phyloP scores from a whole-genome alignment of 2,113 vertebrate genomes.

The Perca fluviatilis region DNA sequence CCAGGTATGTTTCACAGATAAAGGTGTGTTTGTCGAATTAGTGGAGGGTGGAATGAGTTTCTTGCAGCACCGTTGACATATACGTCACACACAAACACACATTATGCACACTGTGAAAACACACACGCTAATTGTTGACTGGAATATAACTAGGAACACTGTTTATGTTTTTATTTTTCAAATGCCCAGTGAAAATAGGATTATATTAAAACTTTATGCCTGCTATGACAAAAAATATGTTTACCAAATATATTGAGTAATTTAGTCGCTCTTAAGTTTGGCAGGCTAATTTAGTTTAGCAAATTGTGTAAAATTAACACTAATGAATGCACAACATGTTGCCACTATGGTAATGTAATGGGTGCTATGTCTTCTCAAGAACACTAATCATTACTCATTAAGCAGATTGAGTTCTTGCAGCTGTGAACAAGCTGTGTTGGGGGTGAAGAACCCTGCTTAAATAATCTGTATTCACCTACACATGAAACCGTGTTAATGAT shows the following conservation, averaged over 20 bases:
- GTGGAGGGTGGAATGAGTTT: constrained; percentile 15
- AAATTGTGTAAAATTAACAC: constrained; percentile 3
- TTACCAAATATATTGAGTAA: background rate
- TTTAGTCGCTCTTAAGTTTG: background rate
- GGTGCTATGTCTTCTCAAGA: constrained; percentile 16
- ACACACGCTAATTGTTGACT: constrained; percentile 9
- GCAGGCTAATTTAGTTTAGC: background rate
- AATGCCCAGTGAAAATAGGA: background rate
- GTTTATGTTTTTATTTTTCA: background rate
- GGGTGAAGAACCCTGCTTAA: background rate
- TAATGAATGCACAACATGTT: constrained; percentile 3
- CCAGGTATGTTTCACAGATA: constrained; percentile 50
- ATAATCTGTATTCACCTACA: background rate
- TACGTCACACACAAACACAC: constrained; percentile 16
- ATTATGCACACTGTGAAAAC: constrained; percentile 2
- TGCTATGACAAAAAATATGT: background rate
- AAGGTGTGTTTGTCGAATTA: constrained; percentile 57
- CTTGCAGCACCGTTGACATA: background rate
- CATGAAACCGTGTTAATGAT: background rate
- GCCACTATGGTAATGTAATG: constrained; percentile 1
- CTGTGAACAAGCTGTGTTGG: background rate
- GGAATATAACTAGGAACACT: constrained; percentile 1
- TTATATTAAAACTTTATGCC: background rate
- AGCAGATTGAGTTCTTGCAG: constrained; percentile 2
- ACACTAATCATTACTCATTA: constrained; percentile 5